Conservation (phyloP, 2,113 vertebrate genomes). For the Indicator indicator region DNA sequence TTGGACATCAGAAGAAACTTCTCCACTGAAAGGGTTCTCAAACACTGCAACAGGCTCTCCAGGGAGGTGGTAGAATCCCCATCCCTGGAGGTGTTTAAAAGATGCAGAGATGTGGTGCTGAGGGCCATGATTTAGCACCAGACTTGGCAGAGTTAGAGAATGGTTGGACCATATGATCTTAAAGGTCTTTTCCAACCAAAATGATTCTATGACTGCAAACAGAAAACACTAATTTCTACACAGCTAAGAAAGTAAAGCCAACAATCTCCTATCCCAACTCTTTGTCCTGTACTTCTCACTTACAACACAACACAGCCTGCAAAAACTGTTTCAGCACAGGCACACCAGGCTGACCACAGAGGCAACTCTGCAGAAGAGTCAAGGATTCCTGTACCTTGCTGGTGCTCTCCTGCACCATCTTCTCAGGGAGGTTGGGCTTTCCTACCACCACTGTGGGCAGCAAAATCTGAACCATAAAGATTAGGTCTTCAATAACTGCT, state of each 20-base stretch:
- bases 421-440: neutral
- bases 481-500: neutral
- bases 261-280: neutral
- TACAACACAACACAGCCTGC: neutral
- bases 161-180: too few species aligned
- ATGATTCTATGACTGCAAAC: neutral
- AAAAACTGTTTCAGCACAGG: neutral
- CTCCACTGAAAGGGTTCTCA: too few species aligned
- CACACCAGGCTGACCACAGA: neutral
- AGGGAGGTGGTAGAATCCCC: too few species aligned
- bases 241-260: neutral
- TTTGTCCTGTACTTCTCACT: neutral
- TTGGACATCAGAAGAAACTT: too few species aligned
- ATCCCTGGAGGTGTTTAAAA: too few species aligned
- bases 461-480: neutral
- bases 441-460: neutral
- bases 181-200: too few species aligned
- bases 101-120: too few species aligned
- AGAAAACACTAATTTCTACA: neutral
- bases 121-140: too few species aligned
- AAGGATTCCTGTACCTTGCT: neutral
- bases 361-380: neutral
- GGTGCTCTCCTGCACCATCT: neutral
- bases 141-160: too few species aligned
- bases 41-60: too few species aligned